Percentiles rank a stretch among this genome's conserved stretches.
These are phyloP conservation scores for Apodemia mormo DNA, from an alignment of 2,888 invertebrate species.

Conservation along the genomic window DNA sequence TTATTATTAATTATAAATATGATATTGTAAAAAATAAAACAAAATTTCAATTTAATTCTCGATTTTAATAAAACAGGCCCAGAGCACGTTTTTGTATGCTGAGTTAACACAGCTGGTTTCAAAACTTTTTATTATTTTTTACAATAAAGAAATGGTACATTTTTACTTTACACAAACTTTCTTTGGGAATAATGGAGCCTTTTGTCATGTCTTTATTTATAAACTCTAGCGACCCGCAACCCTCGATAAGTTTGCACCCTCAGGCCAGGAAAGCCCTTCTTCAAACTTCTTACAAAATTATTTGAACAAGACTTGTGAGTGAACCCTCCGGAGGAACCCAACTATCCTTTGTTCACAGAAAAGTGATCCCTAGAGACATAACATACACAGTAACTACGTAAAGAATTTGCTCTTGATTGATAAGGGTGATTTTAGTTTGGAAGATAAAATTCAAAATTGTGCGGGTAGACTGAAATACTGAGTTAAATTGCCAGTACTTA, in stretches of 20 bases:
- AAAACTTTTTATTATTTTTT: slow-evolving; percentile 10
- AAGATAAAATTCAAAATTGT: slow-evolving; percentile 34
- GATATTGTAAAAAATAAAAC: no score
- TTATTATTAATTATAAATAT: no score
- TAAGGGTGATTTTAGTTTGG: slow-evolving; percentile 41
- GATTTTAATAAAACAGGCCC: no score
- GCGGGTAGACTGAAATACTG: slow-evolving; percentile 52
- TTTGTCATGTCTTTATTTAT: slow-evolving; percentile 41
- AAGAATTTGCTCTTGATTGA: slow-evolving; percentile 39
- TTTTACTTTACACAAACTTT: slow-evolving; percentile 16
- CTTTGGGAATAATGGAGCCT: slow-evolving; percentile 19
- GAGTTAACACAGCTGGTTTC: slow-evolving; percentile 2
- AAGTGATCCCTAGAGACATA: slow-evolving; percentile 45
- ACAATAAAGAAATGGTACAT: slow-evolving; percentile 11
- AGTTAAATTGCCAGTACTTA: slow-evolving; percentile 58
- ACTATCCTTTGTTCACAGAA: slow-evolving; percentile 42
- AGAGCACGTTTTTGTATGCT: no score
- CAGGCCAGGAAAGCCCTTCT: slow-evolving; percentile 60
- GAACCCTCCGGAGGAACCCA: slow-evolving; percentile 39
- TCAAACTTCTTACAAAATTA: slow-evolving; percentile 73
- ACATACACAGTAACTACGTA: slow-evolving; percentile 30
- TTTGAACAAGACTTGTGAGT: slow-evolving; percentile 60
- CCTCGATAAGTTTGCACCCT: slow-evolving; percentile 66
- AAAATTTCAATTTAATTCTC: no score
- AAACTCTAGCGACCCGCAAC: slow-evolving; percentile 47